Conservation (phyloP, 37 sponge, comb jelly and placozoan species). For the Beroe ovata region DNA sequence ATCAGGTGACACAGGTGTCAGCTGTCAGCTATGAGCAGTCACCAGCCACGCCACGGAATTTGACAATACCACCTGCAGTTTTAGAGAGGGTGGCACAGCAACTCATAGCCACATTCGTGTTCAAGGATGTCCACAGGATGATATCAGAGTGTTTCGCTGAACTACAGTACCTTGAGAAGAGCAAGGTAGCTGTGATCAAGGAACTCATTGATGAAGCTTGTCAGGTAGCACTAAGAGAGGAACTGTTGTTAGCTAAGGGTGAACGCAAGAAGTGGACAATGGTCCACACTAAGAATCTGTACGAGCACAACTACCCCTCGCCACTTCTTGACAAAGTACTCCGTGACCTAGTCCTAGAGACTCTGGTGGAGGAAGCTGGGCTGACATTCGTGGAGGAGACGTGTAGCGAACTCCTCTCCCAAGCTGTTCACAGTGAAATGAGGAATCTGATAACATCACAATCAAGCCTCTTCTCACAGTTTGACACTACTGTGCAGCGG, state of each 20-base stretch:
- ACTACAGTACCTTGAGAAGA: neutral
- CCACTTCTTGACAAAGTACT: neutral
- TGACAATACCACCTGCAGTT: neutral
- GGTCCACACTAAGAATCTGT: neutral
- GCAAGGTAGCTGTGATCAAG: neutral
- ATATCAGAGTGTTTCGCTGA: neutral
- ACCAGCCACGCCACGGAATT: neutral
- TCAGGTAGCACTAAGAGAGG: constrained; percentile 2
- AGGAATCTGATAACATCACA: neutral
- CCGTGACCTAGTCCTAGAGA: neutral
- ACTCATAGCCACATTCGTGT: neutral
- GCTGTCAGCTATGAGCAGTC: too few relatives aligned
- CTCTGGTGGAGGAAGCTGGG: neutral
- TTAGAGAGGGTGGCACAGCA: neutral
- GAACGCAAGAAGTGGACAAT: neutral
- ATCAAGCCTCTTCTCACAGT: neutral
- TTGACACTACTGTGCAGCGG: neutral
- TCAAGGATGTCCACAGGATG: neutral
- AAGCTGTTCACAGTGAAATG: neutral
- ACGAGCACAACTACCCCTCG: neutral
- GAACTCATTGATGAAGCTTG: constrained; percentile 30
- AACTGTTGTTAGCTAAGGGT: neutral
- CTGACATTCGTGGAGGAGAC: neutral
- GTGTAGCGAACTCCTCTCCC: neutral
- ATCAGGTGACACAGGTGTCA: neutral